Conservation (phyloP, 2,113 vertebrate species). For the Brachionichthys hirsutus region DNA sequence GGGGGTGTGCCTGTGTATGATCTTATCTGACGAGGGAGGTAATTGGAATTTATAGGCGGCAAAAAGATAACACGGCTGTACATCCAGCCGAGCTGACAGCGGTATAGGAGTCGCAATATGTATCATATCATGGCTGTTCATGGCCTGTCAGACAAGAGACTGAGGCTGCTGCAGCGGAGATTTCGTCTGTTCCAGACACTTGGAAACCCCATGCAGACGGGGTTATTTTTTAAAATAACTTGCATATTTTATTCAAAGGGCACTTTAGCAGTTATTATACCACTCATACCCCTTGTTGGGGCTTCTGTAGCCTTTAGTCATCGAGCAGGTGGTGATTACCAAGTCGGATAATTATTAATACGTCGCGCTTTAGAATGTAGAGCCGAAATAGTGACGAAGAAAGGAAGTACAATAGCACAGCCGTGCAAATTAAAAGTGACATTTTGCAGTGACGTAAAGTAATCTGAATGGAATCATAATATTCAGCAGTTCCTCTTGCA, state of each 20-base stretch:
- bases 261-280: constrained; percentile 11
- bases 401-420: no score
- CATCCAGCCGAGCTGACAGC: constrained; percentile 34
- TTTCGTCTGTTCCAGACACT: no score
- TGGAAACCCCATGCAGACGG: no score
- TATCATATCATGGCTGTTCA: constrained; percentile 43
- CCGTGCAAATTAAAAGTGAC: no score
- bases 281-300: constrained; percentile 11
- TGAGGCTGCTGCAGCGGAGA: no score
- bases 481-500: no score
- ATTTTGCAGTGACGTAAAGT: no score
- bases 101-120: constrained; percentile 33
- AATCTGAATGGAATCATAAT: no score
- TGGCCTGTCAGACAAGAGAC: not conserved
- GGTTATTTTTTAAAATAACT: no score
- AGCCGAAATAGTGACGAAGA: not conserved
- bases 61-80: constrained; percentile 56
- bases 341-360: constrained; percentile 10
- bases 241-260: constrained; percentile 10
- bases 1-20: constrained; percentile 37
- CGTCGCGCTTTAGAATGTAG: constrained; percentile 8
- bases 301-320: constrained; percentile 16
- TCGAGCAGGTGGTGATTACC: constrained; percentile 6
- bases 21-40: constrained; percentile 58
- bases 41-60: constrained; percentile 69